A percentile compares a stretch with the other conserved stretches of the same genome.
These are phyloP conservation scores for Seriola rivoliana DNA, from an alignment of 2,113 vertebrate species.

Conservation along the genomic window DNA sequence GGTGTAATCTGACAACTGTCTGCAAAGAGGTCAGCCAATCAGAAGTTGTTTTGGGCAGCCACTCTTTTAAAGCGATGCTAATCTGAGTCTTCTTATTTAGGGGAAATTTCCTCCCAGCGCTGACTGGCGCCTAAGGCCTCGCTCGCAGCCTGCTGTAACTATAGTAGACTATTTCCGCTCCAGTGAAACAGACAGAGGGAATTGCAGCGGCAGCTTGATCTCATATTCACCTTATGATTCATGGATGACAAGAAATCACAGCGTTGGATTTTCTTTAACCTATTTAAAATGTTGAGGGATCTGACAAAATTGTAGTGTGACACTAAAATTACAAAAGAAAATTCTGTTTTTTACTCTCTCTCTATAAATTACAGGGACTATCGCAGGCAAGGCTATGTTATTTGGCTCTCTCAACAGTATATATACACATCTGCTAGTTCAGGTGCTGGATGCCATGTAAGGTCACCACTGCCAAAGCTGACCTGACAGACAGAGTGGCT, in stretches of 20 bases:
- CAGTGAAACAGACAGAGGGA: slow-evolving; percentile 41
- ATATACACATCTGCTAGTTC: slow-evolving; percentile 31
- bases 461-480: slow-evolving; percentile 56
- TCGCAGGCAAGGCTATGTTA: background rate
- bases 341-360: background rate
- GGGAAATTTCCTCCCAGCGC: slow-evolving; percentile 58
- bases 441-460: slow-evolving; percentile 49
- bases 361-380: background rate
- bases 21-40: slow-evolving; percentile 51
- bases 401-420: background rate
- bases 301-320: background rate
- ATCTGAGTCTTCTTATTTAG: slow-evolving; percentile 54
- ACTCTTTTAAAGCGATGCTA: slow-evolving; percentile 45
- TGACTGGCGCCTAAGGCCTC: slow-evolving; percentile 60
- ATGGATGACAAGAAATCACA: slow-evolving; percentile 42
- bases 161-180: slow-evolving; percentile 47
- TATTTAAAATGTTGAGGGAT: slow-evolving; percentile 13
- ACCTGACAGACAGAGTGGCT: slow-evolving; percentile 68
- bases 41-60: slow-evolving; percentile 50
- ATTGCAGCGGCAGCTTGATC: slow-evolving; percentile 57
- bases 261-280: slow-evolving; percentile 3
- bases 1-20: slow-evolving; percentile 23
- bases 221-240: slow-evolving; percentile 57
- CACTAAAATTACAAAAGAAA: background rate
- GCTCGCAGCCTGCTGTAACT: slow-evolving; percentile 60